phyloP scores from a whole-genome alignment of 2,888 invertebrate genomes.

The Tipula helvola region DNA sequence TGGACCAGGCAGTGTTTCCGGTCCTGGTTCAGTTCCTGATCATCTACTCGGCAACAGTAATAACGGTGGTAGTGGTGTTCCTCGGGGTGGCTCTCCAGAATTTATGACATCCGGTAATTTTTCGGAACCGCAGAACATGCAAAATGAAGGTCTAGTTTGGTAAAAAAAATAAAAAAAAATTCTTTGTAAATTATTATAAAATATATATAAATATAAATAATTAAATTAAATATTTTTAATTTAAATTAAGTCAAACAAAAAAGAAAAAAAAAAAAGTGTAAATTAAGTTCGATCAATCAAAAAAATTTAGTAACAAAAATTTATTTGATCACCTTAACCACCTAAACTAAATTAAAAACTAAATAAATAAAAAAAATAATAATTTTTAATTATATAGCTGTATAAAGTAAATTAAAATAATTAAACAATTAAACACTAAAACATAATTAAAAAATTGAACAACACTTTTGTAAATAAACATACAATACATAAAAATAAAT shows the following conservation, averaged over 20 bases:
- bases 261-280: neutral
- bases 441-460: neutral
- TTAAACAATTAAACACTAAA: neutral
- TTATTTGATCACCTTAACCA: neutral
- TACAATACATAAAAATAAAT: neutral
- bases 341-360: neutral
- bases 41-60: slow-evolving; percentile 39
- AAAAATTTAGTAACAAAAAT: neutral
- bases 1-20: slow-evolving; percentile 29
- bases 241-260: neutral
- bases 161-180: slow-evolving; percentile 30
- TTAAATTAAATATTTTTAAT: slow-evolving; percentile 4
- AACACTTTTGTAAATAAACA: neutral
- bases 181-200: neutral
- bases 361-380: neutral
- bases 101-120: slow-evolving; percentile 51
- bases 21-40: slow-evolving; percentile 45
- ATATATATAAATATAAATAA: neutral
- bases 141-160: slow-evolving; percentile 64
- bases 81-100: slow-evolving; percentile 63
- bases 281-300: neutral
- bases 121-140: slow-evolving; percentile 55
- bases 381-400: neutral
- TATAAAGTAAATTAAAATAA: neutral
- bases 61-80: slow-evolving; percentile 35